Conservation (phyloP, 2,888 invertebrate species). For the Clitarchus hookeri region DNA sequence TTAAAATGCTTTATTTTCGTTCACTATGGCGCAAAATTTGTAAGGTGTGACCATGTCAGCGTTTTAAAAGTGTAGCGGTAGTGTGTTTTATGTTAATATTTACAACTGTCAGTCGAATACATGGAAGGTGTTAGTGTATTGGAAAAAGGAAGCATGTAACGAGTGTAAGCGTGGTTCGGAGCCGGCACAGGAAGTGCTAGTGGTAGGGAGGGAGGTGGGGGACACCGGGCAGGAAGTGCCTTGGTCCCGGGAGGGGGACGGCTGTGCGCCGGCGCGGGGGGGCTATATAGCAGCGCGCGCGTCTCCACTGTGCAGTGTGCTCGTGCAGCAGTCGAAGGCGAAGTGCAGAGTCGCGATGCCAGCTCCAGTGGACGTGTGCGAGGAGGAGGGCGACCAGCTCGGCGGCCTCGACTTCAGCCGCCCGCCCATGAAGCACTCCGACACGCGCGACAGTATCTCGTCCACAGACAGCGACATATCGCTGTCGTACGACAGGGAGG, state of each 20-base stretch:
- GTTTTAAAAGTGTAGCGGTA: too few species aligned
- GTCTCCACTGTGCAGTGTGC: background rate
- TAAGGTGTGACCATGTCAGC: too few species aligned
- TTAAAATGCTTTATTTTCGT: too few species aligned
- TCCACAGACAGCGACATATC: slow-evolving; percentile 66
- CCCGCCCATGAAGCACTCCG: slow-evolving; percentile 59
- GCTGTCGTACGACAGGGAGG: slow-evolving; percentile 58
- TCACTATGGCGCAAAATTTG: too few species aligned
- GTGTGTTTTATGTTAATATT: too few species aligned
- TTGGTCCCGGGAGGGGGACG: too few species aligned
- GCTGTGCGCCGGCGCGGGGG: background rate
- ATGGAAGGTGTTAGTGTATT: too few species aligned
- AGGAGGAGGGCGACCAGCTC: slow-evolving; percentile 44
- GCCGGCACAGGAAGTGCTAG: background rate
- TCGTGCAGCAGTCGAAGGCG: background rate
- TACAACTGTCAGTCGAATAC: too few species aligned
- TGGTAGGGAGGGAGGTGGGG: too few species aligned
- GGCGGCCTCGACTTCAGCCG: slow-evolving; percentile 52
- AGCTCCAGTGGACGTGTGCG: slow-evolving; percentile 23
- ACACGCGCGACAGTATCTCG: slow-evolving; percentile 64
- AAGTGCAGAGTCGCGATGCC: background rate
- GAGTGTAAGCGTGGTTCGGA: background rate
- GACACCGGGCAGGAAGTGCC: background rate
- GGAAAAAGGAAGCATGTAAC: too few species aligned
- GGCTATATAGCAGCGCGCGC: background rate